Conservation (phyloP, 1,140 invertebrate genomes). For the Calliphora vicina region DNA sequence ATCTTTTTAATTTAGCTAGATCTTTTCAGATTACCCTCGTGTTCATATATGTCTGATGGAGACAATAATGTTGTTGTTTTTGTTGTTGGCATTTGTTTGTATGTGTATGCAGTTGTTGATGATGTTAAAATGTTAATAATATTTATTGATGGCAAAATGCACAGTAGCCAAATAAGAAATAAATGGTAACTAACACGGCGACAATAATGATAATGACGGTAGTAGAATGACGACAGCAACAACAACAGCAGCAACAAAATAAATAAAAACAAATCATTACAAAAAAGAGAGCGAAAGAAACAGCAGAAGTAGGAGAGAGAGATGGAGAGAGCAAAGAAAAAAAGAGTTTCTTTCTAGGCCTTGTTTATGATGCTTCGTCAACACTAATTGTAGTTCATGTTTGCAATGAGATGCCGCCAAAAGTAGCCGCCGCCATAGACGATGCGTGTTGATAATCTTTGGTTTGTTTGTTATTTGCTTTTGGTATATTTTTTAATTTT, state of each 20-base stretch:
- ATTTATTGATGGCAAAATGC: neutral
- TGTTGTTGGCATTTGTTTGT: neutral
- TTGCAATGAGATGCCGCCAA: constrained; percentile 11
- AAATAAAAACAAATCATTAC: neutral
- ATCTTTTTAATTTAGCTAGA: no score
- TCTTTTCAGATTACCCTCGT: no score
- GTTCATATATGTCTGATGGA: no score
- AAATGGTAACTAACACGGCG: constrained; percentile 2
- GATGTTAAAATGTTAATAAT: neutral
- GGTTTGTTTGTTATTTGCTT: neutral
- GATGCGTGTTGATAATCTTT: constrained; percentile 13
- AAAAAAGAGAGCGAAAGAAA: neutral
- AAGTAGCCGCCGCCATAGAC: constrained; percentile 1
- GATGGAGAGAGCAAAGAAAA: neutral
- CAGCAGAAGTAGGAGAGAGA: neutral
- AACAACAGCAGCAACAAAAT: neutral
- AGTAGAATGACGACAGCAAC: neutral
- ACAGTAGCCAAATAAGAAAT: neutral
- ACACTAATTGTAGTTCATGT: constrained; percentile 9
- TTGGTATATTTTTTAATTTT: no score
- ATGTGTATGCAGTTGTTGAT: neutral
- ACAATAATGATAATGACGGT: neutral
- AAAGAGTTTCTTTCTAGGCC: neutral
- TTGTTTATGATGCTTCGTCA: constrained; percentile 13
- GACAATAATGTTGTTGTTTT: neutral